Percentiles rank a stretch among this genome's conserved stretches.
Evolutionary conservation across 2,888 invertebrate species (phyloP).

Genomic region (Acleris literana): DNA sequence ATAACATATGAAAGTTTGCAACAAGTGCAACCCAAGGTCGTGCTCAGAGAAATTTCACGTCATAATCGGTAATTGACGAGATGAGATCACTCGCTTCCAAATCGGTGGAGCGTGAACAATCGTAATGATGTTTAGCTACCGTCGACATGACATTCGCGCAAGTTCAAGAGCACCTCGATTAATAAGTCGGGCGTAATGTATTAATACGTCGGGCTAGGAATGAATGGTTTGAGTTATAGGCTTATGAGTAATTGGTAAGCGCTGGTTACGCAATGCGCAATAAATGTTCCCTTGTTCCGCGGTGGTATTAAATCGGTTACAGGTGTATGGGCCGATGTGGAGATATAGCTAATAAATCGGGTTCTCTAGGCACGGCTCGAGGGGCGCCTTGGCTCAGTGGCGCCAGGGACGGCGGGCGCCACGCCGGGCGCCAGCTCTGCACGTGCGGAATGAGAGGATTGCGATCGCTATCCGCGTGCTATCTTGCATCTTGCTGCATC

Average conservation of each 20-base stretch:
- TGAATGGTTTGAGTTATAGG: conserved; percentile 51
- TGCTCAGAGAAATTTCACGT: conserved; percentile 57
- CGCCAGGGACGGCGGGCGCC: conserved; percentile 53
- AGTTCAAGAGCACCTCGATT: conserved; percentile 71
- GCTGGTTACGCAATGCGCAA: conserved; percentile 59
- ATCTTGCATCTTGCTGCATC: conserved; percentile 34
- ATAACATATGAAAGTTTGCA: conserved; percentile 68
- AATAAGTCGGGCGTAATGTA: conserved; percentile 59
- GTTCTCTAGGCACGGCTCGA: conserved; percentile 48
- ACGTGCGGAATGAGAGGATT: conserved; percentile 38
- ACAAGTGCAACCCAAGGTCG: conserved; percentile 66
- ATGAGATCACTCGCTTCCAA: conserved; percentile 41
- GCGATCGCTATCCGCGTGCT: conserved; percentile 33
- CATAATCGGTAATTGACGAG: conserved; percentile 46
- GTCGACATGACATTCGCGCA: conserved; percentile 55
- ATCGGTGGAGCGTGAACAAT: conserved; percentile 57
- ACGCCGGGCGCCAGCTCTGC: conserved; percentile 30
- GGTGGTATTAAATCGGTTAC: conserved; percentile 61
- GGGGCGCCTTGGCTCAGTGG: conserved; percentile 61
- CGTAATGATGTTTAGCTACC: conserved; percentile 50
- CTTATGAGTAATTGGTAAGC: conserved; percentile 57
- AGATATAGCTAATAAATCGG: conserved; percentile 74
- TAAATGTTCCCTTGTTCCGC: conserved; percentile 58
- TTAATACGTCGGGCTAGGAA: conserved; percentile 51
- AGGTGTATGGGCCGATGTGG: conserved; percentile 66